These are phyloP conservation scores for Pristis pectinata DNA, from an alignment of 2,797 vertebrate genomes.

Conservation along the genomic window DNA sequence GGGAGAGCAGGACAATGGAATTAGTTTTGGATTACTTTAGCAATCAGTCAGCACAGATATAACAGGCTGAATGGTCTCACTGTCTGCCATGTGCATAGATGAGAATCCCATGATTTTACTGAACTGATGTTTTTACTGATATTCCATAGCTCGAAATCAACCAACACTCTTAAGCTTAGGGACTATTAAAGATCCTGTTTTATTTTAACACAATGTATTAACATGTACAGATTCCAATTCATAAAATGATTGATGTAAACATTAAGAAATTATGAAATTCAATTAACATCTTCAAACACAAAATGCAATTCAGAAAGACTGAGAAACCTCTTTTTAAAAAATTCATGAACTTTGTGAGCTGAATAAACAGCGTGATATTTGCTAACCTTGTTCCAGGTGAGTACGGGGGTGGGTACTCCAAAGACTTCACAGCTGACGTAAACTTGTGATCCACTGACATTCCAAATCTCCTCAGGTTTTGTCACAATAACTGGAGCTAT, in stretches of 20 bases:
- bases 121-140: neutral
- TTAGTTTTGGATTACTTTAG: neutral
- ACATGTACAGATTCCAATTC: neutral
- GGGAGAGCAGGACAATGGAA: neutral
- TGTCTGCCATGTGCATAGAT: neutral
- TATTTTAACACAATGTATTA: neutral
- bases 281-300: neutral
- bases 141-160: neutral
- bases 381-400: slow-evolving; percentile 86
- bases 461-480: slow-evolving; percentile 77
- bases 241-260: neutral
- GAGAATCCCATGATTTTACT: neutral
- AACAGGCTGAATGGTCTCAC: neutral
- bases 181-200: neutral
- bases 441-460: slow-evolving; percentile 79
- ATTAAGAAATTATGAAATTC: no score
- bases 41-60: neutral
- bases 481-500: slow-evolving; percentile 80
- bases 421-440: slow-evolving; percentile 86
- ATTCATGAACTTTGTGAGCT: neutral
- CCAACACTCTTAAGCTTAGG: neutral
- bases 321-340: neutral
- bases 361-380: neutral
- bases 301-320: neutral
- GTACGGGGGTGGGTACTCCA: slow-evolving; percentile 81